Conservation (phyloP, 1,140 invertebrate genomes). For the Heliconius himera region DNA sequence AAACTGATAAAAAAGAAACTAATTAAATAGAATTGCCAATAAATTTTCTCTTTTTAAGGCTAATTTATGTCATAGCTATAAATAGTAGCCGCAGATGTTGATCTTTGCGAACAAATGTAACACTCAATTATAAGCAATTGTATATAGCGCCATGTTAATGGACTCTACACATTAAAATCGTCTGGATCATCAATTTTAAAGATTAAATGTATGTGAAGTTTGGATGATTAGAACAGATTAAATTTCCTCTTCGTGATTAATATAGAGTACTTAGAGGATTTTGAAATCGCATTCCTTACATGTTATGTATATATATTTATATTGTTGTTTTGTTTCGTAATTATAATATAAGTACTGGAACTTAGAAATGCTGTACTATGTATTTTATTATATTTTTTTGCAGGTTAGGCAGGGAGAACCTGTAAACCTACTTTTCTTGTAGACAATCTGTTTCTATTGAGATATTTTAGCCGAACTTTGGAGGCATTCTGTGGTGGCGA, state of each 20-base stretch:
- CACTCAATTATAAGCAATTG: slow-evolving; percentile 46
- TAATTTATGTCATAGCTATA: slow-evolving; percentile 30
- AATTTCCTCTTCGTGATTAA: slow-evolving; percentile 1
- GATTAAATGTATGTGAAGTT: slow-evolving; percentile 20
- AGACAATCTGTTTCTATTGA: too few species aligned
- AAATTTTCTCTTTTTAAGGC: slow-evolving; percentile 10
- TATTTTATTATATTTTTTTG: too few species aligned
- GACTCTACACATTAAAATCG: slow-evolving; percentile 29
- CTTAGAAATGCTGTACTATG: too few species aligned
- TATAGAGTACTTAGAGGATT: background rate
- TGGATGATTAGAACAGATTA: slow-evolving; percentile 9
- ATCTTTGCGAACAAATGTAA: slow-evolving; percentile 28
- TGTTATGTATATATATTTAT: background rate
- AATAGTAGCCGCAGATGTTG: slow-evolving; percentile 36
- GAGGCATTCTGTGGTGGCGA: too few species aligned
- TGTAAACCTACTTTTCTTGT: too few species aligned
- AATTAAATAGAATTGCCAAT: background rate
- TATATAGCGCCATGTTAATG: slow-evolving; percentile 35
- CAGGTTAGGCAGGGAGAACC: too few species aligned
- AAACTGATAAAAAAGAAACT: background rate
- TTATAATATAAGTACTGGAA: background rate
- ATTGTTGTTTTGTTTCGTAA: background rate
- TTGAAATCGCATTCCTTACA: background rate
- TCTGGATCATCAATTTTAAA: slow-evolving; percentile 33
- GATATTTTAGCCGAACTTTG: too few species aligned